A percentile compares a stretch with the other conserved stretches of the same genome.
Conservation (phyloP, 2,797 vertebrate species). For the Miichthys miiuy region DNA sequence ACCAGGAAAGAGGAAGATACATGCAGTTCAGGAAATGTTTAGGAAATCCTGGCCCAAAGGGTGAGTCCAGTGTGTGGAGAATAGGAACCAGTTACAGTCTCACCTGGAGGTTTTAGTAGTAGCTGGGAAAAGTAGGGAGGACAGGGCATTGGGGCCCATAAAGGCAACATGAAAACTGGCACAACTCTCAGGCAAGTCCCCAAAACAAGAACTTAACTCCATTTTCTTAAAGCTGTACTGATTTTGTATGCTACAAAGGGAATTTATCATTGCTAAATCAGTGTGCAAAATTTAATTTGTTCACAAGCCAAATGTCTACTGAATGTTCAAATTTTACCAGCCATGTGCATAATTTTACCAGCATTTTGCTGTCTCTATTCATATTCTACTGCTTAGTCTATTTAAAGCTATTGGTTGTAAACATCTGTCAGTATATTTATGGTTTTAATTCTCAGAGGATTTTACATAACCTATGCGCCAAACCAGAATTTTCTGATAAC, state of each 20-base stretch:
- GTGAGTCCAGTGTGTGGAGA: conserved; percentile 14
- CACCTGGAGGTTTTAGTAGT: conserved; percentile 44
- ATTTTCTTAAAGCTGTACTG: background rate
- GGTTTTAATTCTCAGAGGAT: background rate
- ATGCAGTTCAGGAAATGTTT: conserved; percentile 65
- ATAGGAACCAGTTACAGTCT: conserved; percentile 29
- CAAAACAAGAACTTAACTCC: background rate
- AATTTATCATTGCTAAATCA: background rate
- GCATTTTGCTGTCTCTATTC: too few species aligned
- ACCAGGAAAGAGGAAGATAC: conserved; percentile 54
- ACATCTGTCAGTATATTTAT: background rate
- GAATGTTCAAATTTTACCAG: too few species aligned
- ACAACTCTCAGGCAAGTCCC: conserved; percentile 62
- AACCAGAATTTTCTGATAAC: background rate
- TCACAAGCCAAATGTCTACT: too few species aligned
- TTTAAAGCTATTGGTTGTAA: background rate
- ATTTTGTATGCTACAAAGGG: background rate
- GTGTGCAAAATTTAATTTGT: too few species aligned
- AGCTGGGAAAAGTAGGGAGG: conserved; percentile 27
- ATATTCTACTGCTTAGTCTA: background rate
- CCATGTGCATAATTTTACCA: too few species aligned
- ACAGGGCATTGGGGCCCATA: conserved; percentile 62
- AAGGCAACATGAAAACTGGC: conserved; percentile 67
- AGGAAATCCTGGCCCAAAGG: conserved; percentile 22
- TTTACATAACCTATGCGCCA: background rate